A percentile compares a stretch with the other conserved stretches of the same genome.
Evolutionary conservation across 2,797 vertebrate species (phyloP).

Genomic region (Anolis apletophallus): DNA sequence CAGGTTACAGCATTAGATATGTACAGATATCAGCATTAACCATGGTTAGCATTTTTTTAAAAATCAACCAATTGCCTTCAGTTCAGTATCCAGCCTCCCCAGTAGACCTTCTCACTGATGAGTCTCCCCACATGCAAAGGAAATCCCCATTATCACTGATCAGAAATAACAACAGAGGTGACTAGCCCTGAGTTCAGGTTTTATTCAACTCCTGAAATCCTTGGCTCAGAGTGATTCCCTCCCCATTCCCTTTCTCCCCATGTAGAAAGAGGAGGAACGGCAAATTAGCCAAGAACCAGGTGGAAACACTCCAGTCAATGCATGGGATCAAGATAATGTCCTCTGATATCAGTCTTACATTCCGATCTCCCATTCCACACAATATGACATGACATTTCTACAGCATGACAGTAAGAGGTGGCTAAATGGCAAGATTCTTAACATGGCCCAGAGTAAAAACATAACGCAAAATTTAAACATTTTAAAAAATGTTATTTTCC

Average conservation of each 20-base stretch:
- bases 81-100: too few species aligned
- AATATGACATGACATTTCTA: neutral
- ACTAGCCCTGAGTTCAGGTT: neutral
- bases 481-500: neutral
- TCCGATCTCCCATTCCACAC: neutral
- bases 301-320: neutral
- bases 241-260: neutral
- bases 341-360: neutral
- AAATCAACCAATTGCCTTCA: too few species aligned
- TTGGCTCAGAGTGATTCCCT: neutral
- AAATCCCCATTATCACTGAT: neutral
- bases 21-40: neutral
- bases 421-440: neutral
- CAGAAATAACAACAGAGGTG: neutral
- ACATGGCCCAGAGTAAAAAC: neutral
- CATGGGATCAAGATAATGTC: too few species aligned
- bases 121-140: too few species aligned
- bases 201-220: neutral
- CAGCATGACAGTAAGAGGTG: neutral
- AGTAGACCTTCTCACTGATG: too few species aligned
- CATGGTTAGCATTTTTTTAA: neutral
- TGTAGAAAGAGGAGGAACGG: neutral
- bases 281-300: neutral
- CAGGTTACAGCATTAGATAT: neutral
- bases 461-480: constrained; percentile 15